A percentile compares a stretch with the other conserved stretches of the same genome.
These are phyloP conservation scores for Pardalotus punctatus DNA, from an alignment of 2,113 vertebrate genomes.

Conservation along the genomic window DNA sequence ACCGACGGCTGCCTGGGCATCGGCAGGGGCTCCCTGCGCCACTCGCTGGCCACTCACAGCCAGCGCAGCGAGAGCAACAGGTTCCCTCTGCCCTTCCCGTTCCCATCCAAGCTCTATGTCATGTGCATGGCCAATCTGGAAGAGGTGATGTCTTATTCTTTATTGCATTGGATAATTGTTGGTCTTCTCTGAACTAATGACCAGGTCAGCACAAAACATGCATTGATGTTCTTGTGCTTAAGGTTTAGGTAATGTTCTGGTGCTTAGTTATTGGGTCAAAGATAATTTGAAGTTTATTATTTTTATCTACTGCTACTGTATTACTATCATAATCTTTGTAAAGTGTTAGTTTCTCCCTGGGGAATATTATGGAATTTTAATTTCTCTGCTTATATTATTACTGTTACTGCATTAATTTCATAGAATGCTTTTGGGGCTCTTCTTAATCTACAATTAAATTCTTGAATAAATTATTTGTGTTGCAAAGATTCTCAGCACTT, in stretches of 20 bases:
- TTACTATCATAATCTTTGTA: not conserved
- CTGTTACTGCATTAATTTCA: not conserved
- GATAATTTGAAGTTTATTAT: not conserved
- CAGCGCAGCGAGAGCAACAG: conserved; percentile 88
- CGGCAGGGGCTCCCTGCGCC: conserved; percentile 89
- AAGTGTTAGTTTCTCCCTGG: not conserved
- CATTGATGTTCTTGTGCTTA: not conserved
- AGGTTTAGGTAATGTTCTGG: not conserved
- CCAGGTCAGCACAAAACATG: not conserved
- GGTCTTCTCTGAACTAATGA: not conserved
- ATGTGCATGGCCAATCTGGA: conserved; percentile 96
- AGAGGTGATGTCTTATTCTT: conserved; percentile 79
- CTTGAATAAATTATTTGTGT: not conserved
- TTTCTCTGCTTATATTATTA: not conserved
- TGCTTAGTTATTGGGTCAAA: not conserved
- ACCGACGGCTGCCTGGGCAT: conserved; percentile 96
- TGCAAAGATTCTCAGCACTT: not conserved
- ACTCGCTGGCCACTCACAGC: conserved; percentile 86
- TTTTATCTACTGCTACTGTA: not conserved
- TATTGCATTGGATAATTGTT: not conserved
- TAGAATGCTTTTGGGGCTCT: not conserved
- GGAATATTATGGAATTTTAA: not conserved
- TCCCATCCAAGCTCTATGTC: conserved; percentile 91
- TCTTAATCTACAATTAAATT: not conserved
- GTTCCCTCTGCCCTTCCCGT: conserved; percentile 93